Percentiles rank a stretch among this genome's conserved stretches.
Evolutionary conservation across 2,888 invertebrate species (phyloP).

Genomic region (Anoplius nigerrimus): DNA sequence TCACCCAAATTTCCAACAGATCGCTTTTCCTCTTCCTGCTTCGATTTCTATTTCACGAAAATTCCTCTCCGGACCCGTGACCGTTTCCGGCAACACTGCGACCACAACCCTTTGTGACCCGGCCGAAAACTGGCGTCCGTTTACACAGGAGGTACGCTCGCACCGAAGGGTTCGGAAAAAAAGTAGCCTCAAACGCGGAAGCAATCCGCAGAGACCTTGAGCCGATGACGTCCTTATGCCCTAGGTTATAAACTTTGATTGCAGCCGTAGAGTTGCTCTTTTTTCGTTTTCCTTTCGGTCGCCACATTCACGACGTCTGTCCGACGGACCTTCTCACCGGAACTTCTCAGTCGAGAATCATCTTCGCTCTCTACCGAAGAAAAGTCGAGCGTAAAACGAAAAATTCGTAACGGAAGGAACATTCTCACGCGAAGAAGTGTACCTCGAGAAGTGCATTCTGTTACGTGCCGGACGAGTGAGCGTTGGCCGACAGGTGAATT

Average conservation of each 20-base stretch:
- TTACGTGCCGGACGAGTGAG: not conserved
- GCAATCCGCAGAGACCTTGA: slow-evolving; percentile 4
- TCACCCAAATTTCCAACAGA: slow-evolving; percentile 50
- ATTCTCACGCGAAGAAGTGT: too few species aligned
- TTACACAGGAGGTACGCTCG: slow-evolving; percentile 6
- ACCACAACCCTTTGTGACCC: slow-evolving; percentile 62
- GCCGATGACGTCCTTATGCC: not conserved
- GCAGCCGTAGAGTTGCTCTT: too few species aligned
- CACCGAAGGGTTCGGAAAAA: slow-evolving; percentile 5
- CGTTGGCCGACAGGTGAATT: not conserved
- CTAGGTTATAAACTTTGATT: too few species aligned
- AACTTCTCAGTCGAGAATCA: too few species aligned
- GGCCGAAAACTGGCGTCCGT: slow-evolving; percentile 6
- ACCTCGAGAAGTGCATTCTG: too few species aligned
- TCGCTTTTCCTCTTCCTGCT: slow-evolving; percentile 25
- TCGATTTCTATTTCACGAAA: slow-evolving; percentile 20
- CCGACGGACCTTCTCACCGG: too few species aligned
- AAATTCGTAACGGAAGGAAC: too few species aligned
- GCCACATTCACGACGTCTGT: too few species aligned
- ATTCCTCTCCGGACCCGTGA: slow-evolving; percentile 27
- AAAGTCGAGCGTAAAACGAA: too few species aligned
- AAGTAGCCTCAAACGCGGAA: slow-evolving; percentile 11
- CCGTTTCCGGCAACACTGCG: slow-evolving; percentile 63
- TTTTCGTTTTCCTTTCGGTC: too few species aligned
- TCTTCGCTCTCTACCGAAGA: too few species aligned